Evolutionary conservation across 2,888 invertebrate genomes (phyloP).

Genomic region (Proisotoma minuta): DNA sequence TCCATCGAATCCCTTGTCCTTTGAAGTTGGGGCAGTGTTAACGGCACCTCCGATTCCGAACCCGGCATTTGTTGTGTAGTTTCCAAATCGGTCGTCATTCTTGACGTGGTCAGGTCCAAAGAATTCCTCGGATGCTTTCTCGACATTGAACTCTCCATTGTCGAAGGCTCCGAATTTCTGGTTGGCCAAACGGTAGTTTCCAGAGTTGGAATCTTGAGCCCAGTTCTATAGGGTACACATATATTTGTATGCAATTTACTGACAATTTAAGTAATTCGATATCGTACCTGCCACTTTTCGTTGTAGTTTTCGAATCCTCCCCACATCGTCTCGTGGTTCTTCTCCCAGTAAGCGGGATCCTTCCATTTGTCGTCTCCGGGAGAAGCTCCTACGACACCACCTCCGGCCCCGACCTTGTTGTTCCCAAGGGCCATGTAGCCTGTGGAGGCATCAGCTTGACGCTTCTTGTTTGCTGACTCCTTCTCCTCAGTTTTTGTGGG

Average conservation of each 20-base stretch:
- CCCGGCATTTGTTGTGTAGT: constrained; percentile 4
- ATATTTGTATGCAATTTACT: neutral
- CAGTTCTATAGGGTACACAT: neutral
- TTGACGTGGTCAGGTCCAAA: constrained; percentile 5
- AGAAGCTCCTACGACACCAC: neutral
- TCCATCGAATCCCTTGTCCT: neutral
- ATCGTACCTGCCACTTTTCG: neutral
- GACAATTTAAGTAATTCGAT: neutral
- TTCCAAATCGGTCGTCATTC: neutral
- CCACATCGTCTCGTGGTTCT: neutral
- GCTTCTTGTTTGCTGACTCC: no score
- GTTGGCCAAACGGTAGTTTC: constrained; percentile 4
- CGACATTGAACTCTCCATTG: constrained; percentile 6
- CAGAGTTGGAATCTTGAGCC: neutral
- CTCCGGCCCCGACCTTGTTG: neutral
- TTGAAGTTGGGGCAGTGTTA: neutral
- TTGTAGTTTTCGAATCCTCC: neutral
- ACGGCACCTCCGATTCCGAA: neutral
- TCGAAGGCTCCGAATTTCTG: neutral
- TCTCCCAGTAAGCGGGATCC: neutral
- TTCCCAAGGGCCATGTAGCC: no score
- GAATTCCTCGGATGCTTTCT: constrained; percentile 3
- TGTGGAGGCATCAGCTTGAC: no score
- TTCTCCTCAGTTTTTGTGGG: no score
- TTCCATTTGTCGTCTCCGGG: neutral